phyloP scores from a whole-genome alignment of 2,113 vertebrate species.

The Apteryx mantelli region DNA sequence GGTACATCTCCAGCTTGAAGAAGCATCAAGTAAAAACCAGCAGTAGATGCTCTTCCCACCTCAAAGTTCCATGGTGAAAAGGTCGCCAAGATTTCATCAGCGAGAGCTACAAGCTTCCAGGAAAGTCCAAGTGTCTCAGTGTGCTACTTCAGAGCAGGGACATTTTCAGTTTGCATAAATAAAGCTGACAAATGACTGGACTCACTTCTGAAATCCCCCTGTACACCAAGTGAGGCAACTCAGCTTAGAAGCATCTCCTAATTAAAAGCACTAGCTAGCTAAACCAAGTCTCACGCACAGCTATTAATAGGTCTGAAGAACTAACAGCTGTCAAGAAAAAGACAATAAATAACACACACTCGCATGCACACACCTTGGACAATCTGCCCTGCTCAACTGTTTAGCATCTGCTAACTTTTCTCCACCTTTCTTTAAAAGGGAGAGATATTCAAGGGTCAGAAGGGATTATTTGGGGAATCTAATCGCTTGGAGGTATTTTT shows the following conservation, averaged over 20 bases:
- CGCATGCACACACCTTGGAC: background rate
- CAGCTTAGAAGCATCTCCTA: slow-evolving; percentile 31
- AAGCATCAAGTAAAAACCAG: background rate
- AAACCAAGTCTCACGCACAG: background rate
- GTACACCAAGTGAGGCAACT: slow-evolving; percentile 13
- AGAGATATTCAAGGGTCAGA: background rate
- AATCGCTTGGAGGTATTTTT: background rate
- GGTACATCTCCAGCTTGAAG: background rate
- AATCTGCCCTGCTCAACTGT: background rate
- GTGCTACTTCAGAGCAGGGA: background rate
- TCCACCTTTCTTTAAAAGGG: background rate
- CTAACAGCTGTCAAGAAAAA: slow-evolving; percentile 45
- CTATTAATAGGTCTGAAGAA: background rate
- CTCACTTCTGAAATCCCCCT: slow-evolving; percentile 32
- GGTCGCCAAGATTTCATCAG: background rate
- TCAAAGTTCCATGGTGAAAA: background rate
- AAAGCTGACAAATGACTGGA: background rate
- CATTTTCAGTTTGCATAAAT: slow-evolving; percentile 28
- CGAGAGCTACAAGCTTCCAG: background rate
- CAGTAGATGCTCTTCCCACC: background rate
- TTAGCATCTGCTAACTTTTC: background rate
- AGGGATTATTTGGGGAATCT: background rate
- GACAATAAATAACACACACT: background rate
- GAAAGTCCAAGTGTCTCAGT: background rate
- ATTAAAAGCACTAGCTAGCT: slow-evolving; percentile 40